These are phyloP conservation scores for Schizotus pectinicornis DNA, from an alignment of 2,888 invertebrate genomes.

Conservation along the genomic window DNA sequence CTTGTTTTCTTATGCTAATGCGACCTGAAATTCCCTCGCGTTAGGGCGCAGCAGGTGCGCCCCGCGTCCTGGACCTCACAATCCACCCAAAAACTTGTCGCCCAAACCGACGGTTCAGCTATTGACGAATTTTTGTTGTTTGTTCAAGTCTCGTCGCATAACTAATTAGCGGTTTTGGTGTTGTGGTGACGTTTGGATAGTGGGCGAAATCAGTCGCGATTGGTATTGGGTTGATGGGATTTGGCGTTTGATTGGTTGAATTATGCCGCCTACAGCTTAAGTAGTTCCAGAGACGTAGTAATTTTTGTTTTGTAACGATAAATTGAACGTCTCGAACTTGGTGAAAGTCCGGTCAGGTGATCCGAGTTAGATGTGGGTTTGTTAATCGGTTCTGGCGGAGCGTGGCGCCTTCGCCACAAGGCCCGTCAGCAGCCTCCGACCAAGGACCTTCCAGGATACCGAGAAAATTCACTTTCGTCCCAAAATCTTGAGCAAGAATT, in stretches of 20 bases:
- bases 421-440: too few relatives aligned
- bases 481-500: too few relatives aligned
- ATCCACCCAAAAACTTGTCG: constrained; percentile 1
- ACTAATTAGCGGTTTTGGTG: background rate
- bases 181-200: constrained; percentile 1
- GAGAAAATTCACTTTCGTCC: too few relatives aligned
- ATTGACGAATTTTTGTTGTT: background rate
- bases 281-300: constrained; percentile 6
- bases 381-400: too few relatives aligned
- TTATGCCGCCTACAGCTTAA: constrained; percentile 37
- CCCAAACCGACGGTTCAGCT: constrained; percentile 5
- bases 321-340: constrained; percentile 7
- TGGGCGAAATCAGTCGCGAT: constrained; percentile 25
- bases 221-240: constrained; percentile 29
- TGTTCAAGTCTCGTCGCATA: too few relatives aligned
- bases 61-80: constrained; percentile 1
- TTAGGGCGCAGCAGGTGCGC: constrained; percentile 25
- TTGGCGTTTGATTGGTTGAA: constrained; percentile 37
- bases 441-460: too few relatives aligned
- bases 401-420: too few relatives aligned
- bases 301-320: constrained; percentile 13
- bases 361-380: background rate
- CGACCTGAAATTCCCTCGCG: constrained; percentile 12
- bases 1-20: constrained; percentile 28
- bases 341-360: constrained; percentile 17